These are phyloP conservation scores for Slavum lentiscoides DNA, from an alignment of 2,888 invertebrate species.

Conservation along the genomic window DNA sequence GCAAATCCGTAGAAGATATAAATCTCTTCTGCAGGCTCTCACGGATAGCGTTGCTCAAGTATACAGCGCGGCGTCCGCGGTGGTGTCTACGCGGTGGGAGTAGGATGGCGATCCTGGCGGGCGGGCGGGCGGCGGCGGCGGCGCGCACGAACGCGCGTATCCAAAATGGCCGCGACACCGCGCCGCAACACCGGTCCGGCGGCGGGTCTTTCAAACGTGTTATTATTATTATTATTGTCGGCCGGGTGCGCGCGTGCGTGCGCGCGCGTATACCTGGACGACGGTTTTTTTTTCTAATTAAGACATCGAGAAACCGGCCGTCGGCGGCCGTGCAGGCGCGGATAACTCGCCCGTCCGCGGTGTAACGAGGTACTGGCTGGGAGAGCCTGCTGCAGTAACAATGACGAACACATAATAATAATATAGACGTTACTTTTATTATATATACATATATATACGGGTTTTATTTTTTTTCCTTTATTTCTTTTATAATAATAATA, in stretches of 20 bases:
- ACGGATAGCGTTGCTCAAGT: no score
- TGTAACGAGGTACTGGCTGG: constrained; percentile 25
- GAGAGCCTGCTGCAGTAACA: constrained; percentile 14
- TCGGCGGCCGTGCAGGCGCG: constrained; percentile 33
- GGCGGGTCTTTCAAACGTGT: constrained; percentile 12
- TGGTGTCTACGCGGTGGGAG: no score
- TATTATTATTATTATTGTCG: constrained; percentile 1
- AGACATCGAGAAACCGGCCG: constrained; percentile 51
- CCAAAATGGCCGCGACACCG: constrained; percentile 50
- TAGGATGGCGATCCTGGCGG: no score
- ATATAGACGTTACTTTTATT: constrained; percentile 8
- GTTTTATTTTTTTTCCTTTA: not conserved
- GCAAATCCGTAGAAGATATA: no score
- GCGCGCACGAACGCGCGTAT: constrained; percentile 39
- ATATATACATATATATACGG: not conserved
- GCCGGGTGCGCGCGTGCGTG: not conserved
- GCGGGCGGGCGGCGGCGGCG: not conserved
- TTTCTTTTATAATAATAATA: not conserved
- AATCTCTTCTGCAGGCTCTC: no score
- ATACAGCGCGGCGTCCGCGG: no score
- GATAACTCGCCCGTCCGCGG: constrained; percentile 46
- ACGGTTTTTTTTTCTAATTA: constrained; percentile 53
- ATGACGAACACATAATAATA: constrained; percentile 26
- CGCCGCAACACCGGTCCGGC: constrained; percentile 21
- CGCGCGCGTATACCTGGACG: constrained; percentile 13